A percentile compares a stretch with the other conserved stretches of the same genome.
phyloP scores from a whole-genome alignment of 2,888 invertebrate genomes.

The Allolobophora icterica region DNA sequence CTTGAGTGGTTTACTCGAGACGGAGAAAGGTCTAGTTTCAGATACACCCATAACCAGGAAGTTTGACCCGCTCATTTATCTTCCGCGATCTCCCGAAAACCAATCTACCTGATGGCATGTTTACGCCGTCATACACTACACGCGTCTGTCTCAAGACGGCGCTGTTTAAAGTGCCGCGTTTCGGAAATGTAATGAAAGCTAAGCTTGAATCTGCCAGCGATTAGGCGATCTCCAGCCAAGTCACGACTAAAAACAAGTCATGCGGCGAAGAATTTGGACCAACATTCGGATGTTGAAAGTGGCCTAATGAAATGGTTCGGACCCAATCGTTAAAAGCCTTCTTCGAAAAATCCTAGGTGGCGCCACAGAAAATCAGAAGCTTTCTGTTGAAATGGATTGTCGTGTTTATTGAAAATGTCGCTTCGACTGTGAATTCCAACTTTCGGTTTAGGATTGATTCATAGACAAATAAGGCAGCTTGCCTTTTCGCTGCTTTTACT shows the following conservation, averaged over 20 bases:
- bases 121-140: not conserved
- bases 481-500: too few species aligned
- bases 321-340: not conserved
- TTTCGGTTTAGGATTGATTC: too few species aligned
- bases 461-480: too few species aligned
- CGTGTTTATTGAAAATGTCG: too few species aligned
- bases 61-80: not conserved
- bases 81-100: too few species aligned
- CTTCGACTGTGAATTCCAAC: too few species aligned
- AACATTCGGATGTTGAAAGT: not conserved
- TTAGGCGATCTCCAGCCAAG: not conserved
- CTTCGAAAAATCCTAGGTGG: too few species aligned
- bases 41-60: not conserved
- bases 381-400: too few species aligned
- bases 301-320: not conserved
- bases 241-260: not conserved
- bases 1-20: not conserved
- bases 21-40: not conserved
- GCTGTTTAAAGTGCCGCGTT: not conserved
- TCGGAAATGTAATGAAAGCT: not conserved
- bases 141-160: not conserved
- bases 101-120: not conserved
- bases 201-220: not conserved
- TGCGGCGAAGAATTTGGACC: not conserved
- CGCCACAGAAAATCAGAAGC: too few species aligned